Base-by-base conservation (phyloP, 2,888 invertebrate species). In the Phortica magna region DNA sequence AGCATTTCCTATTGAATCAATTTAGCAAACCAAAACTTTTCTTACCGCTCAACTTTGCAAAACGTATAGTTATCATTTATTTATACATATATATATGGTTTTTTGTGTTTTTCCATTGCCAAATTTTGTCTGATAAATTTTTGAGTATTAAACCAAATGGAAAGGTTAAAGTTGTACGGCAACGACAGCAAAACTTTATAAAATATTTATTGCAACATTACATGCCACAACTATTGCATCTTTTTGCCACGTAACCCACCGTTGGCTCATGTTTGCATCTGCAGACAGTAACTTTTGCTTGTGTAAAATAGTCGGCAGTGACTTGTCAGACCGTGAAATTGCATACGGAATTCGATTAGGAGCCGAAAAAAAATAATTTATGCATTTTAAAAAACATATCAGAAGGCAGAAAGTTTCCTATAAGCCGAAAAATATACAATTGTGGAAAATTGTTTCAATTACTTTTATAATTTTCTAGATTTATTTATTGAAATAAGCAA, bases 1-100 rank as follows among this genome's bases (percentile, higher is more conserved):
- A 82, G 83, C 87, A 85, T 83, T 82, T 81, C 85, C 87, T 87
- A 84, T 87, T 79, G 83, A 85, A 86, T 88, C 85, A 86, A 85
- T 88, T 84, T 82, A 73, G 78, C 76, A 65, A 76, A 59, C 72
- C 61, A 48, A n/a, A 73, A 55, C 17, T 67, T 67, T 67, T 41
- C 12, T 22, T 41, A 53, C 61, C 55, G 71, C 53, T 53, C 53
- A n/a, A 53, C 10, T 53, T 10, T 57, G 72, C 64, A 68, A 76
- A 42, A 75, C 74, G 79, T 76, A 71, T 67, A 75, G 7, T 77
- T 68, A 72, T 64, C 71, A 61, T 17, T n/a, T 19, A 70, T 22
- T 76, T 74, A 67, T 74, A 59, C 72, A 65, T 68, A 71, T 73
- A 78, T 76, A 83, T 76, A 75, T 55, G 76, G 78, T 75, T 77